Evolutionary conservation across 2,113 vertebrate species (phyloP).

Genomic region (pig (Sus scrofa)): DNA sequence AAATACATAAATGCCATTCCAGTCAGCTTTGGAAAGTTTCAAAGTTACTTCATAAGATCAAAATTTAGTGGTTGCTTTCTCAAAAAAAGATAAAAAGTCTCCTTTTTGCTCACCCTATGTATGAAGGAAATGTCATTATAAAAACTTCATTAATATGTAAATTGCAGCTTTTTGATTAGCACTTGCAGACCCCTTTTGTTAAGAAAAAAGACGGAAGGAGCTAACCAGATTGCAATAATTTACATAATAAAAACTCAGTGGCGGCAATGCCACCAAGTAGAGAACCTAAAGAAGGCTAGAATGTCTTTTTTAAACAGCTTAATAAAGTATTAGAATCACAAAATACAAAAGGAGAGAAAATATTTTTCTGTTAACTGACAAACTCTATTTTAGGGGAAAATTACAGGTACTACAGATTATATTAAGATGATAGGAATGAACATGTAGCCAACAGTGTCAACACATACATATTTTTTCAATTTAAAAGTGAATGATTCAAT

Average conservation of each 20-base stretch:
- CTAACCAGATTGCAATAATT: slow-evolving; percentile 92
- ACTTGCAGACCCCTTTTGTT: slow-evolving; percentile 90
- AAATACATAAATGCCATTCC: slow-evolving; percentile 40
- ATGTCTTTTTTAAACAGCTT: slow-evolving; percentile 83
- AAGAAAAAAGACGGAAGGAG: slow-evolving; percentile 87
- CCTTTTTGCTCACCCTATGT: slow-evolving; percentile 83
- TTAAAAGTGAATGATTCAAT: slow-evolving; percentile 57
- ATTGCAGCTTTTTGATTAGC: slow-evolving; percentile 92
- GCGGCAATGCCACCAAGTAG: slow-evolving; percentile 84
- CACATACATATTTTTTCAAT: not conserved
- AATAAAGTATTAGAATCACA: slow-evolving; percentile 78
- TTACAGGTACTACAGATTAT: slow-evolving; percentile 60
- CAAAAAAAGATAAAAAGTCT: slow-evolving; percentile 83
- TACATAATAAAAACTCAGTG: slow-evolving; percentile 91
- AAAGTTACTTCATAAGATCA: slow-evolving; percentile 79
- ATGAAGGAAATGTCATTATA: slow-evolving; percentile 88
- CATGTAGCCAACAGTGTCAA: slow-evolving; percentile 52
- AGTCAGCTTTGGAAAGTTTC: slow-evolving; percentile 70
- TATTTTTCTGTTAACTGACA: slow-evolving; percentile 86
- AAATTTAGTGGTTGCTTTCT: slow-evolving; percentile 75
- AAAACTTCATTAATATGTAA: slow-evolving; percentile 93
- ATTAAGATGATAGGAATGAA: slow-evolving; percentile 65
- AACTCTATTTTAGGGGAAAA: slow-evolving; percentile 64
- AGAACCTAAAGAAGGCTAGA: slow-evolving; percentile 82
- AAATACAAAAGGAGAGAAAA: slow-evolving; percentile 82